A percentile compares a stretch with the other conserved stretches of the same genome.
These are phyloP conservation scores for Oscheius sp. DNA, from an alignment of 1,140 invertebrate species.

Conservation along the genomic window DNA sequence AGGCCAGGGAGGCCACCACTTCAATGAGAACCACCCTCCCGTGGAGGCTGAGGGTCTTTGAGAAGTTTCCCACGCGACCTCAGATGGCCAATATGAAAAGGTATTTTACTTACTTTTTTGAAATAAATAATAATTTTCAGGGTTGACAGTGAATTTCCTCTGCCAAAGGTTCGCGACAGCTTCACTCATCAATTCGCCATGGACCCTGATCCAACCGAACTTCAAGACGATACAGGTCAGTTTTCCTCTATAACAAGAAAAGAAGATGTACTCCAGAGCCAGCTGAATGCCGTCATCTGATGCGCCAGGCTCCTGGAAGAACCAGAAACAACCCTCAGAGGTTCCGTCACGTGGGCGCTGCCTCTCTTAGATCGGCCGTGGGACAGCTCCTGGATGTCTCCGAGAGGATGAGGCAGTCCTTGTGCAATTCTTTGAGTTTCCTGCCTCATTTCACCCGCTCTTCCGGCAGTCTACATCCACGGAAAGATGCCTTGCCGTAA, in stretches of 20 bases:
- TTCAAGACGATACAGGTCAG: not conserved
- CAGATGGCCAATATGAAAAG: slow-evolving; percentile 95
- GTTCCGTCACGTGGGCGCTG: slow-evolving; percentile 28
- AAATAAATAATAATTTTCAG: not conserved
- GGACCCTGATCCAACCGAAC: slow-evolving; percentile 49
- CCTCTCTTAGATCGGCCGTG: slow-evolving; percentile 25
- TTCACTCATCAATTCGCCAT: slow-evolving; percentile 96
- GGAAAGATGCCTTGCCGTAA: slow-evolving; percentile 37
- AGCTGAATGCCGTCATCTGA: slow-evolving; percentile 11
- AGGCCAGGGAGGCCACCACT: slow-evolving; percentile 70
- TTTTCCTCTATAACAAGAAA: not conserved
- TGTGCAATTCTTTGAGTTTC: slow-evolving; percentile 30
- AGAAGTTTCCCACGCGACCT: slow-evolving; percentile 96
- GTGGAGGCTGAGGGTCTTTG: slow-evolving; percentile 91
- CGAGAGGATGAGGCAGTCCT: slow-evolving; percentile 27
- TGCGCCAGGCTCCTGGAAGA: not conserved
- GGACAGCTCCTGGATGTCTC: slow-evolving; percentile 30
- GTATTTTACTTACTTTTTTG: slow-evolving; percentile 37
- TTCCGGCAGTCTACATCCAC: slow-evolving; percentile 26
- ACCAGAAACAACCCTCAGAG: slow-evolving; percentile 10
- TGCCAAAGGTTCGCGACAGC: slow-evolving; percentile 94
- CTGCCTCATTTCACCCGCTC: slow-evolving; percentile 39
- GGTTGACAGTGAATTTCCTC: slow-evolving; percentile 87
- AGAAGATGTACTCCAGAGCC: not conserved
- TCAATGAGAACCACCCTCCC: slow-evolving; percentile 89